Base-by-base conservation (phyloP, 2,113 vertebrate genomes). In the Lophius piscatorius region DNA sequence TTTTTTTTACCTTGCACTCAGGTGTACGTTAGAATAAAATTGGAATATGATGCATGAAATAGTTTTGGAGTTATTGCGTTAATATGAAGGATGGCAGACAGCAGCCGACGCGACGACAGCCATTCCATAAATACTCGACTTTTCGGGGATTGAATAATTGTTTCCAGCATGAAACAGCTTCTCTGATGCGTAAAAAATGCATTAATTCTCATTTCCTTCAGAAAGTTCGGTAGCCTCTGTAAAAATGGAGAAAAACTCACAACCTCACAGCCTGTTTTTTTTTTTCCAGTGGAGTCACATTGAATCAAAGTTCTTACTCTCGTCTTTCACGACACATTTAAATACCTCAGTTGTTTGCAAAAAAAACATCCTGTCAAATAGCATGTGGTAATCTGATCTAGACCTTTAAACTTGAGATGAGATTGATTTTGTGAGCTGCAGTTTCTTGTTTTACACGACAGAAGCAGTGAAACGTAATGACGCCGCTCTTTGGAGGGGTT, bases 401-500 rank as follows among this genome's bases (percentile, higher is more conserved):
- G 38, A 0, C 67, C 67, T 68, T 12, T 11, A 29, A 29, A 44
- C 33, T 14, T 48, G 24, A 48, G 49, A 65, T 34, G 18, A 38
- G 57, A 39, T 34, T 49, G 47, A n/a, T 58, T 62, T 69, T 66
- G 35, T 69, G 41, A 63, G 42, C 26, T 21, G 9, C 33, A n/a
- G n/a, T n/a, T n/a, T 26, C 12, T 3, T 39, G 29, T 38, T 63
- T 62, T 26, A n/a, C 22, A 34, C 44, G 2, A 39, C 48, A 11
- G 7, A 26, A 63, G 45, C 62, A 48, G 9, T 24, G 51, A 26
- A 65, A 71, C 47, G 26, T 67, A 78, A 76, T 59, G 65, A 38
- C 68, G 76, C 71, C 58, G 49, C 70, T 75, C 77, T 73, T 57
- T 73, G 49, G n/a, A 45, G 56, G 56, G 54, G 42, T 66, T 45